Evolutionary conservation across 2,113 vertebrate genomes (phyloP).

Genomic region (Pelecanoides urinatrix): DNA sequence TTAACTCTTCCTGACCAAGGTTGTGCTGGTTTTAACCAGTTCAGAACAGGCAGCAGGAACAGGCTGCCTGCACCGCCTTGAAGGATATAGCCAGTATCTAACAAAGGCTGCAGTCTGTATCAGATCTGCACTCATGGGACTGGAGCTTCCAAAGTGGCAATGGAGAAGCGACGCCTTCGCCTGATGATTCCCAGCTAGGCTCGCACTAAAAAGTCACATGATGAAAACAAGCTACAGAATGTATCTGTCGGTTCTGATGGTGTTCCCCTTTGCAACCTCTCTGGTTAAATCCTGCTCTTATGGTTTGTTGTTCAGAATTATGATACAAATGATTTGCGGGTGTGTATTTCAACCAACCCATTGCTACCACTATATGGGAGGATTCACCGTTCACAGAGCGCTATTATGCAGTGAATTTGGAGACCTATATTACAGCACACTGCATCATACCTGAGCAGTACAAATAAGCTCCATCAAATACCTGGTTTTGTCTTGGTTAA

Average conservation of each 20-base stretch:
- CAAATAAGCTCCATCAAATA: background rate
- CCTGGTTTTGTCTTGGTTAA: background rate
- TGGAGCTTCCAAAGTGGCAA: background rate
- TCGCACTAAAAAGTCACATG: background rate
- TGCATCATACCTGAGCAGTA: background rate
- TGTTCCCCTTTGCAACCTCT: background rate
- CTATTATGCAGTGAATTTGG: background rate
- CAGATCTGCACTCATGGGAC: background rate
- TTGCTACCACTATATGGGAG: background rate
- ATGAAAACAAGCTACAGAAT: background rate
- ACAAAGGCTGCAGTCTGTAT: background rate
- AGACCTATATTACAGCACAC: background rate
- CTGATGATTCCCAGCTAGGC: background rate
- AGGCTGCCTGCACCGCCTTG: background rate
- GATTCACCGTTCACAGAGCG: background rate
- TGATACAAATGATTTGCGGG: background rate
- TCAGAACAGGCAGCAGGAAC: background rate
- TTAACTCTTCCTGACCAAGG: background rate
- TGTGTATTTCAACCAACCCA: background rate
- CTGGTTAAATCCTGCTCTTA: background rate
- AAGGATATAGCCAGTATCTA: background rate
- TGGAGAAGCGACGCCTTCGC: rapidly evolving
- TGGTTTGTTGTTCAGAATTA: background rate
- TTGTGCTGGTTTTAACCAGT: background rate
- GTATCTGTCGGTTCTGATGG: background rate